These are phyloP conservation scores for Agrotis exclamationis DNA, from an alignment of 2,888 invertebrate genomes.

Conservation along the genomic window DNA sequence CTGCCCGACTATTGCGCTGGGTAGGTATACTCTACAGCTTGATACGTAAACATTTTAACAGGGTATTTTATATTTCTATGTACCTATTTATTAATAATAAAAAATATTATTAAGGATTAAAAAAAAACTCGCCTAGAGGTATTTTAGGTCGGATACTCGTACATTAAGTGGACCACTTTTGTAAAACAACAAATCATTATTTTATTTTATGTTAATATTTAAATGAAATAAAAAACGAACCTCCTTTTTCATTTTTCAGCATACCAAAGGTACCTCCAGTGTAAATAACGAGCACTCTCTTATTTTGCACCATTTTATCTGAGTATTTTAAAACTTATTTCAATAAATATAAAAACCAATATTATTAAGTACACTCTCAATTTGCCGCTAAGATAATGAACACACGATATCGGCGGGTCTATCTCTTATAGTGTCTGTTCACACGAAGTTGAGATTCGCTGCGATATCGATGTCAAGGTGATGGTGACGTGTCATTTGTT, in stretches of 20 bases:
- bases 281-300: conserved; percentile 92
- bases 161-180: too few species aligned
- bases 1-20: too few species aligned
- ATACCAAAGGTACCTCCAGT: conserved; percentile 99
- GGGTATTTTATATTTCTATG: too few species aligned
- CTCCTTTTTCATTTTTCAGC: conserved; percentile 95
- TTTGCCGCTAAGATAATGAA: conserved; percentile 19
- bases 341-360: background rate
- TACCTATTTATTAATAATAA: too few species aligned
- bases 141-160: too few species aligned
- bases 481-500: conserved; percentile 10
- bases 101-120: too few species aligned
- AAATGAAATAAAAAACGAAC: conserved; percentile 88
- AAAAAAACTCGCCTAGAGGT: too few species aligned
- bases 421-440: conserved; percentile 1
- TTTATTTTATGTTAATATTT: too few species aligned
- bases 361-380: conserved; percentile 6
- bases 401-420: background rate
- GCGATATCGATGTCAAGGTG: conserved; percentile 20
- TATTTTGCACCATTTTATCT: conserved; percentile 73
- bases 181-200: too few species aligned
- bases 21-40: too few species aligned
- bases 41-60: too few species aligned
- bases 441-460: conserved; percentile 20
- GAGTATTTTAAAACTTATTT: background rate